Evolutionary conservation across 2,888 invertebrate genomes (phyloP), one percentile per base, ranked within the genome.

Genomic region (Rhingia campestris): DNA sequence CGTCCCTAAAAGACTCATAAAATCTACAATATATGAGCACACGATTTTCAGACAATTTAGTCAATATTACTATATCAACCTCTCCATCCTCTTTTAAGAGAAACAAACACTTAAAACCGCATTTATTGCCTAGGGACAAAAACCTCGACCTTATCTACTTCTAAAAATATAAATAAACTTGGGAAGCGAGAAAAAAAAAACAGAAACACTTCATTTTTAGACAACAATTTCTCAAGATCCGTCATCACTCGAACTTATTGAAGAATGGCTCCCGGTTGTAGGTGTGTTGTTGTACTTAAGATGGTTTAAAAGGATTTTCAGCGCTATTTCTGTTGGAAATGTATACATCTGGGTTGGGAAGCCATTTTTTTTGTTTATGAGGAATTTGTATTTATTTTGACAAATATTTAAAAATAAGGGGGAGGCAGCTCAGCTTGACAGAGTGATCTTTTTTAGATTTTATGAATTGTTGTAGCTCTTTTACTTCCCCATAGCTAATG

Each of bases 171-270:
- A 47, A 47, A 63, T 37, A 43, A 33, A 43, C 51, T 51, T 14
- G 5, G 7, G 33, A 22, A 30, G 39, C 2, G n/a, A 39, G 49
- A 51, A 32, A 41, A 49, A 49, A 22, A 12, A 30, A 32, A 30
- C 3, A 4, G 22, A 51, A 64, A 14, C 47, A 74, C 56, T 74
- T 64, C 10, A 47, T 32, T 64, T 73, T 64, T 56, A 73, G 63
- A 64, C 12, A 41, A 67, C 22, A 56, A 67, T 35, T 54, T 63
- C 63, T 73, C 47, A 47, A 37, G 37, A 72, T 63, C 33, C 51
- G 58, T 74, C 74, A 75, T 30, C 45, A 45, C 75, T 67, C 67
- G 75, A 75, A 66, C 75, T 75, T 75, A 66, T 51, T 6, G 49
- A 59, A 39, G 64, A 74, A 74, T 66, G 49, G 2, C 56, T 30